Evolutionary conservation across 2,888 invertebrate species (phyloP).

Genomic region (Yponomeuta malinellus): DNA sequence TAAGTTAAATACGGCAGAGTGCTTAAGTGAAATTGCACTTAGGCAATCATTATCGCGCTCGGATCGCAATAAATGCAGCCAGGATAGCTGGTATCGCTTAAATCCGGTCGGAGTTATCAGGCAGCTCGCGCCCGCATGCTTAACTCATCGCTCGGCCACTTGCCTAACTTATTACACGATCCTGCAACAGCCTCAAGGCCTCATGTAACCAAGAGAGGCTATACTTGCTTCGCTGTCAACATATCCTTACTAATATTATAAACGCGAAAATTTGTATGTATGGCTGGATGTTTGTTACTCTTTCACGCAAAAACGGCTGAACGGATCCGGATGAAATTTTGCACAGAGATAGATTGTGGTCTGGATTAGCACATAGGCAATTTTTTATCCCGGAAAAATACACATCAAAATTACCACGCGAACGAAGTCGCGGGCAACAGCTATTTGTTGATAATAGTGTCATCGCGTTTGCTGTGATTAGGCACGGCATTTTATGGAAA

Average conservation of each 20-base stretch:
- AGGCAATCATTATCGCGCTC: constrained; percentile 14
- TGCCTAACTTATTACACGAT: constrained; percentile 2
- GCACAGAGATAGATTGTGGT: too few species aligned
- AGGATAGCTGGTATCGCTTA: constrained; percentile 7
- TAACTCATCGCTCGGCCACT: constrained; percentile 5
- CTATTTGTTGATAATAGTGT: background rate
- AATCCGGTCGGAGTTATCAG: constrained; percentile 9
- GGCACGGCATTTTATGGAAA: background rate
- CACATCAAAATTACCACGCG: too few species aligned
- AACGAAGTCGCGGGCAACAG: too few species aligned
- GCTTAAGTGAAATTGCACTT: background rate
- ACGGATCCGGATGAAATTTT: too few species aligned
- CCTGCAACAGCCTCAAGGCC: background rate
- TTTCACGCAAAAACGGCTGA: too few species aligned
- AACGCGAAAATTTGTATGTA: too few species aligned
- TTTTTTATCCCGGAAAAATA: too few species aligned
- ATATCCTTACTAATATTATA: too few species aligned
- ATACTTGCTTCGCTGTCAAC: background rate
- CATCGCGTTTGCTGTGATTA: background rate
- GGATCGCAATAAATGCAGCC: constrained; percentile 12
- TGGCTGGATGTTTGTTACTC: too few species aligned
- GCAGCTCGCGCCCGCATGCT: constrained; percentile 10
- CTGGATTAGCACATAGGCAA: too few species aligned
- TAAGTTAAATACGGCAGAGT: background rate
- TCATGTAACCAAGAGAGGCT: background rate